A percentile compares a stretch with the other conserved stretches of the same genome.
These are phyloP conservation scores for Ianthella basta DNA, from an alignment of 37 sponge, comb jelly and placozoan genomes.

Conservation along the genomic window DNA sequence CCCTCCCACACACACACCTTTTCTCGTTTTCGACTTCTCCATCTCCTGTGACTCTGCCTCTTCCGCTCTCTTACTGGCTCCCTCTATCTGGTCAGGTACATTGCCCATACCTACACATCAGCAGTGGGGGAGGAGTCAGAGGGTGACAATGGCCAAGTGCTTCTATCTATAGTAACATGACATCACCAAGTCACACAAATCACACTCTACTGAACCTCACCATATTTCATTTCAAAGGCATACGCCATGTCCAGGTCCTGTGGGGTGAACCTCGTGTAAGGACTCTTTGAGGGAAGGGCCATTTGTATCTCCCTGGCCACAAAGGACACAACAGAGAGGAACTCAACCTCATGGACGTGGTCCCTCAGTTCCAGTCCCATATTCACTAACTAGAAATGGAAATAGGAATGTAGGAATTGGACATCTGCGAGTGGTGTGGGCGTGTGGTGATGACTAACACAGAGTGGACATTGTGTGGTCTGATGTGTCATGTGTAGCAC, in stretches of 20 bases:
- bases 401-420: neutral
- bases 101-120: neutral
- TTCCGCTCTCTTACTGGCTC: neutral
- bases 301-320: conserved; percentile 63
- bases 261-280: conserved; percentile 45
- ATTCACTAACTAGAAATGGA: conserved; percentile 39
- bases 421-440: too few species aligned
- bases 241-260: conserved; percentile 70
- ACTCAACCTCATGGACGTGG: conserved; percentile 81
- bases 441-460: too few species aligned
- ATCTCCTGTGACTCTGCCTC: neutral
- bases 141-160: too few species aligned
- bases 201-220: neutral
- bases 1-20: too few species aligned
- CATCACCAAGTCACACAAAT: neutral
- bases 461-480: too few species aligned
- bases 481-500: too few species aligned
- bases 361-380: conserved; percentile 70
- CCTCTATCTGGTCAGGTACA: conserved; percentile 5
- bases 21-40: neutral
- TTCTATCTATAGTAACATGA: too few species aligned
- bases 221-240: conserved; percentile 51
- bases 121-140: too few species aligned
- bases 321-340: conserved; percentile 68
- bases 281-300: neutral